These are phyloP conservation scores for Aphaenogaster rudis DNA, from an alignment of 1,140 invertebrate genomes.

Conservation along the genomic window DNA sequence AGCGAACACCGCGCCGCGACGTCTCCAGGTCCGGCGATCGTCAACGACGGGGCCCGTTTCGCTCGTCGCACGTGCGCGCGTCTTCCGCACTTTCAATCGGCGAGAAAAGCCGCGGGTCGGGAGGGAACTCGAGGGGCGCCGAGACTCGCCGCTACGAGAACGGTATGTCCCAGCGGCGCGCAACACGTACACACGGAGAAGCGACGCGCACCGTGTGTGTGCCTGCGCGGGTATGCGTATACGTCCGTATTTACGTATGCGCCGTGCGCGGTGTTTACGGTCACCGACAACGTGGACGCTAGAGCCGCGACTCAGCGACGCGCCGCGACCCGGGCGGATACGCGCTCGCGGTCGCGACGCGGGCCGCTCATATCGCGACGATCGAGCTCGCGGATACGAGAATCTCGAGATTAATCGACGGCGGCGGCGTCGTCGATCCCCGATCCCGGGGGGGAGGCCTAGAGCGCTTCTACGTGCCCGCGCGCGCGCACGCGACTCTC, in stretches of 20 bases:
- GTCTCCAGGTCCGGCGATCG: background rate
- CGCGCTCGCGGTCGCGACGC: background rate
- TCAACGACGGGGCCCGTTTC: background rate
- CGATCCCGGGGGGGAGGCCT: background rate
- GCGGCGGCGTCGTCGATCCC: background rate
- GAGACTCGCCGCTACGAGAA: slow-evolving; percentile 22
- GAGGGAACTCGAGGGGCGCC: background rate
- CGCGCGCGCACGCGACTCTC: background rate
- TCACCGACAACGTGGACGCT: slow-evolving; percentile 62
- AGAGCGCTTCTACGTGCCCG: background rate
- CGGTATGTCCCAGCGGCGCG: slow-evolving; percentile 20
- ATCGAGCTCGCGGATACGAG: background rate
- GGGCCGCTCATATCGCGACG: background rate
- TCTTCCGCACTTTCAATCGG: background rate
- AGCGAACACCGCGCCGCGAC: background rate
- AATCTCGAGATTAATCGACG: slow-evolving; percentile 19
- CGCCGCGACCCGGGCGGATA: slow-evolving; percentile 19
- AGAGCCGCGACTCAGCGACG: slow-evolving; percentile 47
- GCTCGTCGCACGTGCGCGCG: too few species aligned
- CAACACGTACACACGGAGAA: slow-evolving; percentile 70
- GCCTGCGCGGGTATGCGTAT: background rate
- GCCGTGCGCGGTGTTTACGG: slow-evolving; percentile 77
- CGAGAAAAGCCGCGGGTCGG: background rate
- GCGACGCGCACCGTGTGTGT: slow-evolving; percentile 34
- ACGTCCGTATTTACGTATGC: slow-evolving; percentile 45